phyloP scores from a whole-genome alignment of 2,797 vertebrate species.

The Rhabdomys pumilio region DNA sequence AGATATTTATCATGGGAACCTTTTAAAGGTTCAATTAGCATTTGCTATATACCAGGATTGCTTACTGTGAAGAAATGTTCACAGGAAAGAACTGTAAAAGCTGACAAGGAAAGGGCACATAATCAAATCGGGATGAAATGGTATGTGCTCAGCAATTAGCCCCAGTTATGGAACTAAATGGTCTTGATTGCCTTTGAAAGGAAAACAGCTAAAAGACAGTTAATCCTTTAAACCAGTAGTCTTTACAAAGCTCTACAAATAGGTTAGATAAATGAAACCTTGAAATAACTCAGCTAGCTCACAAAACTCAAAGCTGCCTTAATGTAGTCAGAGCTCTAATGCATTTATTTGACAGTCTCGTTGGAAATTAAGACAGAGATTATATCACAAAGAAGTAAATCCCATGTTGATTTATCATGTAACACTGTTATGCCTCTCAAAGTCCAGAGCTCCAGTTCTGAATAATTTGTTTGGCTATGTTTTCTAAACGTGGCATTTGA shows the following conservation, averaged over 20 bases:
- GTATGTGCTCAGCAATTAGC: slow-evolving; percentile 56
- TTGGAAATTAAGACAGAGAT: slow-evolving; percentile 70
- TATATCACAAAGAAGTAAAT: slow-evolving; percentile 54
- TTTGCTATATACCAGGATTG: slow-evolving; percentile 70
- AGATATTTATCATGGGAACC: slow-evolving; percentile 73
- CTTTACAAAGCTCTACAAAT: slow-evolving; percentile 65
- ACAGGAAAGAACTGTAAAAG: slow-evolving; percentile 71
- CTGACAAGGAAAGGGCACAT: slow-evolving; percentile 70
- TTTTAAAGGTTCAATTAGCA: slow-evolving; percentile 78
- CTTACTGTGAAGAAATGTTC: slow-evolving; percentile 72
- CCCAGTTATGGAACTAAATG: slow-evolving; percentile 8
- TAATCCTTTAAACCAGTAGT: slow-evolving; percentile 75
- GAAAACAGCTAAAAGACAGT: slow-evolving; percentile 58
- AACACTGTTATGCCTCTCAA: slow-evolving; percentile 16
- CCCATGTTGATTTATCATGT: background rate
- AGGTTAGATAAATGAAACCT: slow-evolving; percentile 36
- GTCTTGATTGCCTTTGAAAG: slow-evolving; percentile 65
- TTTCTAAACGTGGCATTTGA: slow-evolving; percentile 60
- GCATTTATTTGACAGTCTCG: slow-evolving; percentile 63
- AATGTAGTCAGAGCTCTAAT: slow-evolving; percentile 36
- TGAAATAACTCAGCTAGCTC: slow-evolving; percentile 59
- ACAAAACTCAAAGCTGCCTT: slow-evolving; percentile 43
- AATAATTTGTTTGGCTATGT: slow-evolving; percentile 56
- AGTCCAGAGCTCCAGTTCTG: slow-evolving; percentile 22
- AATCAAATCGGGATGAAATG: slow-evolving; percentile 74